Evolutionary conservation across 2,113 vertebrate species (phyloP), one percentile per base, ranked within the genome.

Genomic region (Butorides virescens): DNA sequence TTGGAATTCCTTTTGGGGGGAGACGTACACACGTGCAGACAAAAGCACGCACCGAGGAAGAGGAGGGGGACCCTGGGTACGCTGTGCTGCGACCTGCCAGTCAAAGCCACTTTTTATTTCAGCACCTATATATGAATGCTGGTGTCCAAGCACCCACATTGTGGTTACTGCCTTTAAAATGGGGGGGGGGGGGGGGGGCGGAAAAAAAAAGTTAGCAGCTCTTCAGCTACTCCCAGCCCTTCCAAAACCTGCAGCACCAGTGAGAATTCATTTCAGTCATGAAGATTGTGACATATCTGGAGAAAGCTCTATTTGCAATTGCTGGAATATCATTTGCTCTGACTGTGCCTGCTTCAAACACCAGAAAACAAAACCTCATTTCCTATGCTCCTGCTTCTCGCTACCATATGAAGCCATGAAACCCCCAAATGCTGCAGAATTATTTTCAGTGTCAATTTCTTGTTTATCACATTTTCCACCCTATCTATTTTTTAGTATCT

Each of bases 401-500:
- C 76, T 58, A 62, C 83, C 55, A 50, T 77, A 85, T 15, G 92
- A 96, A 74, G 81, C 71, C 77, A 63, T 9, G 44, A 97, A 97
- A 83, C 46, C 73, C 73, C 94, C 95, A 97, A 96, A 97, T 96
- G 86, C 86, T 93, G 95, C 46, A 68, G 92, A 97, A 97, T 97
- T 98, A 96, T 89, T 97, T 98, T 92, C 97, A 87, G 94, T 80
- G 82, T 96, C 96, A 97, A 92, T 97, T 97, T 78, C 62, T 96
- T 98, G 97, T 97, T 98, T 98, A 98, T 91, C 86, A 86, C 27
- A 92, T 95, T 94, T 97, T 96, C 93, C 67, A 89, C n/a, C 55
- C 70, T 94, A 95, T 96, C 95, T 91, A 92, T 97, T 97, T 98
- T 97, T 97, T 50, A 97, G 97, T 77, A 97, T 90, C 97, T 98